Evolutionary conservation across 1,140 invertebrate genomes (phyloP).

Genomic region (Euwallacea fornicatus): DNA sequence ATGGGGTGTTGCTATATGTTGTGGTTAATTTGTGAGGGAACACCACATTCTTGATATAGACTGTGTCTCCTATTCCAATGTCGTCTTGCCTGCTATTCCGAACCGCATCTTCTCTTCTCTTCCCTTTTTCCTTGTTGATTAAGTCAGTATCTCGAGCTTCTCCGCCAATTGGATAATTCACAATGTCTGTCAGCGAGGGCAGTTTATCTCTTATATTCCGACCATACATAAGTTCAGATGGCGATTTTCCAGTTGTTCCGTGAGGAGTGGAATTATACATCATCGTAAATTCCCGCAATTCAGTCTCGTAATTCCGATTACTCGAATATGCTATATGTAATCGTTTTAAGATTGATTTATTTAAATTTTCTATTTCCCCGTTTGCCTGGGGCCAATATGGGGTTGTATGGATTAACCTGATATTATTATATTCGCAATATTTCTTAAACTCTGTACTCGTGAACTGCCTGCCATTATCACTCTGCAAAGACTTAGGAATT

Average conservation of each 20-base stretch:
- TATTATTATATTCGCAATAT: constrained; percentile 34
- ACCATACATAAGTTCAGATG: constrained; percentile 49
- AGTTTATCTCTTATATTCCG: constrained; percentile 47
- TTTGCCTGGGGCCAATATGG: constrained; percentile 48
- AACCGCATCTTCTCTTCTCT: constrained; percentile 35
- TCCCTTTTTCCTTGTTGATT: constrained; percentile 40
- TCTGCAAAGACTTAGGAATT: constrained; percentile 30
- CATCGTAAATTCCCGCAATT: constrained; percentile 42
- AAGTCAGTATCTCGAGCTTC: constrained; percentile 39
- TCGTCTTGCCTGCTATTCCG: constrained; percentile 27
- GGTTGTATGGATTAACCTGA: constrained; percentile 27
- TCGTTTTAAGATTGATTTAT: constrained; percentile 45
- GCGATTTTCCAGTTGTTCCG: constrained; percentile 47
- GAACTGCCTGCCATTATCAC: constrained; percentile 47
- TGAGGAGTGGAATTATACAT: constrained; percentile 51
- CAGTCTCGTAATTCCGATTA: constrained; percentile 38
- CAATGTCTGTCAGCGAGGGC: constrained; percentile 34
- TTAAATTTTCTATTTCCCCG: constrained; percentile 50
- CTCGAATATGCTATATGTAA: constrained; percentile 34
- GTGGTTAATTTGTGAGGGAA: constrained; percentile 28
- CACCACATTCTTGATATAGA: constrained; percentile 33
- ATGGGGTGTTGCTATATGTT: constrained; percentile 21
- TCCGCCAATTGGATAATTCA: constrained; percentile 19
- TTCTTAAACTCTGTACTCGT: constrained; percentile 41
- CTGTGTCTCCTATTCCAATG: constrained; percentile 38